Conservation (phyloP, 1,140 invertebrate genomes). For the Cardiocondyla obscurior region DNA sequence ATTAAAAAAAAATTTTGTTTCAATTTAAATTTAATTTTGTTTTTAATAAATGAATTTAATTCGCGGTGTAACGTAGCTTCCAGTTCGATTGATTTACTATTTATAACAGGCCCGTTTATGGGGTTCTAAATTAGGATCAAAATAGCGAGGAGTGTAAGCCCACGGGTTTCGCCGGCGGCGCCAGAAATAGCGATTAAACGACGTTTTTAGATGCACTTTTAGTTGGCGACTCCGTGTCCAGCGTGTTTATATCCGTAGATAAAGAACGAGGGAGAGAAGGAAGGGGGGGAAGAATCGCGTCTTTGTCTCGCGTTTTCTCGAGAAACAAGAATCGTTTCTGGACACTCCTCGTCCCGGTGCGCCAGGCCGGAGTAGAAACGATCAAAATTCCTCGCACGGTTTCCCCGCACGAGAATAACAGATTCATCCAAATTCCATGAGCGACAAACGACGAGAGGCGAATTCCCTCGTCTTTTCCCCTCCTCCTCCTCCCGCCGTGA, state of each 20-base stretch:
- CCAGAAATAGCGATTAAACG: constrained; percentile 43
- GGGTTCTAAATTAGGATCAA: constrained; percentile 40
- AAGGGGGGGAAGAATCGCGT: neutral
- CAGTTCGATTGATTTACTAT: neutral
- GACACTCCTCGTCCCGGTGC: neutral
- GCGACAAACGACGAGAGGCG: constrained; percentile 12
- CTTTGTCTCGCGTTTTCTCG: constrained; percentile 1
- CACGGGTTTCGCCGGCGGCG: constrained; percentile 7
- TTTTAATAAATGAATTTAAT: neutral
- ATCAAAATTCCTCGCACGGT: constrained; percentile 70
- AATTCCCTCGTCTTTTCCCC: neutral
- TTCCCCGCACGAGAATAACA: constrained; percentile 64
- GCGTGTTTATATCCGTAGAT: constrained; percentile 49
- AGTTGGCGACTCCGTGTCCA: constrained; percentile 12
- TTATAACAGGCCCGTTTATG: neutral
- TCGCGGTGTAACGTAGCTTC: neutral
- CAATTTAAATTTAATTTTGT: neutral
- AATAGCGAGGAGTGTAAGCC: constrained; percentile 28
- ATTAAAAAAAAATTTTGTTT: no score
- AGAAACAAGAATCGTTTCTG: constrained; percentile 38
- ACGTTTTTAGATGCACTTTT: constrained; percentile 32
- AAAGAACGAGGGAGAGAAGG: constrained; percentile 49
- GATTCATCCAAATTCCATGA: constrained; percentile 67
- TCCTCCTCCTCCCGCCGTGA: constrained; percentile 22
- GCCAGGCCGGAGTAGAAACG: constrained; percentile 17